phyloP scores from a whole-genome alignment of 2,797 vertebrate species.

The Spinibarbus caldwelli region DNA sequence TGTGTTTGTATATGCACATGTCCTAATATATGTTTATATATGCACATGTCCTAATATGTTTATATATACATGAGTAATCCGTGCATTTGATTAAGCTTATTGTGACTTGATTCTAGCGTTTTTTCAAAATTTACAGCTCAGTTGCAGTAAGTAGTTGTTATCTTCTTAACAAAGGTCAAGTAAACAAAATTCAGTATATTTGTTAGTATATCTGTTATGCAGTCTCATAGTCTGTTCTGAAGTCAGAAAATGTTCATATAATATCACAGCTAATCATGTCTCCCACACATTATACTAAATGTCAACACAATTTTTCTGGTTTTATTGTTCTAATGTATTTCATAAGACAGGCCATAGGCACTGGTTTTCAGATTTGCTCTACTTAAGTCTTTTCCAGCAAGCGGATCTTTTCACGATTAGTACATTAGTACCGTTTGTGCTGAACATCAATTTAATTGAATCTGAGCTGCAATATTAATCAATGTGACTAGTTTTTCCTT shows the following conservation, averaged over 20 bases:
- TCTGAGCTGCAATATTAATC: constrained; percentile 1
- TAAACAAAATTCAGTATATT: not conserved
- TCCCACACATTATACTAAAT: constrained; percentile 24
- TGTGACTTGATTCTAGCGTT: not conserved
- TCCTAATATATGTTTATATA: not conserved
- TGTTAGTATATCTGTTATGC: constrained; percentile 5
- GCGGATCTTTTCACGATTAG: constrained; percentile 14
- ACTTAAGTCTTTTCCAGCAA: constrained; percentile 28
- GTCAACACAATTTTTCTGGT: constrained; percentile 2
- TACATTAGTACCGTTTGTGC: not conserved
- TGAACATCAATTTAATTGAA: constrained; percentile 25
- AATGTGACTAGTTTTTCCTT: not conserved
- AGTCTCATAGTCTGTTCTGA: not conserved
- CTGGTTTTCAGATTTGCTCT: constrained; percentile 22
- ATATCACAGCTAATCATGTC: constrained; percentile 6
- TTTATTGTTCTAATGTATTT: constrained; percentile 25
- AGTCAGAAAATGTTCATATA: not conserved
- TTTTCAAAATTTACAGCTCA: not conserved
- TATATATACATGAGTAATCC: not conserved
- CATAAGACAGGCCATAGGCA: constrained; percentile 26
- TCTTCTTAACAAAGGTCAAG: not conserved
- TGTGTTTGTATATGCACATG: not conserved
- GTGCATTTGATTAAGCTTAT: not conserved
- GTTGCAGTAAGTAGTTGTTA: not conserved
- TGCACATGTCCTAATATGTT: not conserved